Evolutionary conservation across 1,140 invertebrate genomes (phyloP).

Genomic region (Anoplolepis gracilipes): DNA sequence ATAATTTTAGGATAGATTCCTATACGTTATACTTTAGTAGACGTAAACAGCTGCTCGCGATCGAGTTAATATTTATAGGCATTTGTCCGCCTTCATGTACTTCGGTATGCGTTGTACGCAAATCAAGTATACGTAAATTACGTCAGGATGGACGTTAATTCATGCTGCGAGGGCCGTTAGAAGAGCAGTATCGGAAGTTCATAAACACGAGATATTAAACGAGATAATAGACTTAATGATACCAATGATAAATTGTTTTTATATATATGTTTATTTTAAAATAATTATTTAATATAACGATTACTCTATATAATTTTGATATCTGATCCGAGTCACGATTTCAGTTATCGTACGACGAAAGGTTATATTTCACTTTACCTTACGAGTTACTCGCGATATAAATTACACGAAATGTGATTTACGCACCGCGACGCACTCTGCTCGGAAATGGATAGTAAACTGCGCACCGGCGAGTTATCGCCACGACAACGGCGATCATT

Average conservation of each 20-base stretch:
- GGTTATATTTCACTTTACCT: constrained; percentile 47
- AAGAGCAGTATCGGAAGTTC: background rate
- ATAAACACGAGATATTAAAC: constrained; percentile 15
- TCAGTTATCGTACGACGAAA: constrained; percentile 7
- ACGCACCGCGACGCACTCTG: constrained; percentile 41
- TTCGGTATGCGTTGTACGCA: background rate
- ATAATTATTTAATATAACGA: background rate
- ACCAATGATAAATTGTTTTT: constrained; percentile 4
- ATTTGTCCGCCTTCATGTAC: constrained; percentile 24
- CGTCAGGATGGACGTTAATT: constrained; percentile 34
- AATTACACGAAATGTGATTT: constrained; percentile 58
- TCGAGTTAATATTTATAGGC: constrained; percentile 38
- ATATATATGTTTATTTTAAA: background rate
- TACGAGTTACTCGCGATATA: constrained; percentile 55
- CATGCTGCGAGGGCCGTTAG: constrained; percentile 4
- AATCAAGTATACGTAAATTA: constrained; percentile 33
- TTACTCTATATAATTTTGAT: background rate
- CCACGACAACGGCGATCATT: constrained; percentile 48
- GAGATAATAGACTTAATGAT: constrained; percentile 17
- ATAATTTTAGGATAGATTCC: background rate
- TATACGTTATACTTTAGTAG: background rate
- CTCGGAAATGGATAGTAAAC: constrained; percentile 58
- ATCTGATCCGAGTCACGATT: background rate
- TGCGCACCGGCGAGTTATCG: constrained; percentile 45
- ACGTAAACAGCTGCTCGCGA: constrained; percentile 27